Evolutionary conservation across 2,888 invertebrate species (phyloP).

Genomic region (Aelia acuminata): DNA sequence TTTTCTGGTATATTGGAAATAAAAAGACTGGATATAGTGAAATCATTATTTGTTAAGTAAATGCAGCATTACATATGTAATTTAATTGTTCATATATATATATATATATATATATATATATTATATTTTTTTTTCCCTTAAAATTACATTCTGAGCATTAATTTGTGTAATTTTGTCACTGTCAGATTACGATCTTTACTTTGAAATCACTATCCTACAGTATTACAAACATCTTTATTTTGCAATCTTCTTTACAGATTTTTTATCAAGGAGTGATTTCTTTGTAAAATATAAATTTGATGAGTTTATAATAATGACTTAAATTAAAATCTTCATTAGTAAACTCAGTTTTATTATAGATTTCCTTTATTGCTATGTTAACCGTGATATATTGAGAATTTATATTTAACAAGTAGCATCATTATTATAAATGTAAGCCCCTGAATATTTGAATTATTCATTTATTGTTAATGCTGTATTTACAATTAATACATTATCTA

Average conservation of each 20-base stretch:
- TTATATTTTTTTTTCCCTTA: neutral
- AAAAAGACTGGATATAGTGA: neutral
- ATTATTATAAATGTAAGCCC: neutral
- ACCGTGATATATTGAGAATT: neutral
- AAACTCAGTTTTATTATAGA: neutral
- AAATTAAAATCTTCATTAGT: neutral
- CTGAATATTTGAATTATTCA: neutral
- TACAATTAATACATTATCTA: neutral
- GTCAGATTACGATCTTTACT: neutral
- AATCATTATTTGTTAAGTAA: neutral
- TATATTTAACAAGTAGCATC: neutral
- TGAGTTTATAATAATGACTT: neutral
- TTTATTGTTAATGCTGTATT: neutral
- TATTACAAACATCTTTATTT: neutral
- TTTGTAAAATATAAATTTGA: neutral
- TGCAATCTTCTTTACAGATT: neutral
- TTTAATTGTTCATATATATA: too few species aligned
- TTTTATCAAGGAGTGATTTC: neutral
- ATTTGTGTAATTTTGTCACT: neutral
- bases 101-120: too few species aligned
- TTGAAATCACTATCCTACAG: neutral
- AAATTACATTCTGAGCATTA: neutral
- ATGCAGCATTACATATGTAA: neutral
- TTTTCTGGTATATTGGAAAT: neutral
- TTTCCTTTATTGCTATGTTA: neutral